A percentile compares a stretch with the other conserved stretches of the same genome.
Evolutionary conservation across 1,140 invertebrate genomes (phyloP).

Genomic region (Daktulosphaira vitifoliae): DNA sequence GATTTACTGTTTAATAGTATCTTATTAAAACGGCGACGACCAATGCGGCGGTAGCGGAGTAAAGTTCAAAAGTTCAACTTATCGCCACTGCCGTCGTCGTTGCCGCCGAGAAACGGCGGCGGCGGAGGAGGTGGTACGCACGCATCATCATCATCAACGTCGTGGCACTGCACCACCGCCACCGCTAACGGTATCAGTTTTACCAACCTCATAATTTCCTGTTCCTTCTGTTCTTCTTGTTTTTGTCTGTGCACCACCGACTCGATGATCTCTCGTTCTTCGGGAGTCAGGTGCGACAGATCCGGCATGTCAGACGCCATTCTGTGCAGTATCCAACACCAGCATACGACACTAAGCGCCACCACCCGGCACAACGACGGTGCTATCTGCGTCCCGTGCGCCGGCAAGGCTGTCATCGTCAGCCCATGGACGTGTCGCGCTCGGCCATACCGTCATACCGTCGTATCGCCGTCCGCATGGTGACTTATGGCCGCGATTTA

Average conservation of each 20-base stretch:
- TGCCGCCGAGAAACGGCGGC: background rate
- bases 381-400: conserved; percentile 32
- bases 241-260: conserved; percentile 91
- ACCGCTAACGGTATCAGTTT: background rate
- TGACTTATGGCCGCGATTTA: background rate
- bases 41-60: background rate
- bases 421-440: conserved; percentile 31
- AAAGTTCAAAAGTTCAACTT: conserved; percentile 32
- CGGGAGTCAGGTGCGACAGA: conserved; percentile 93
- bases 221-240: conserved; percentile 92
- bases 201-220: conserved; percentile 85
- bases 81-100: background rate
- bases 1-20: too few species aligned
- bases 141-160: background rate
- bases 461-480: background rate
- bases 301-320: conserved; percentile 70
- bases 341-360: conserved; percentile 29
- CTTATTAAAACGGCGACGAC: too few species aligned
- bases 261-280: conserved; percentile 95
- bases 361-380: conserved; percentile 33
- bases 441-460: conserved; percentile 28
- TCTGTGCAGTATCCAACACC: conserved; percentile 24
- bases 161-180: background rate
- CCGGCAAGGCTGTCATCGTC: conserved; percentile 28
- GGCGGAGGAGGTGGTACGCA: background rate